These are phyloP conservation scores for Patella depressa DNA, from an alignment of 2,888 invertebrate genomes.

Conservation along the genomic window DNA sequence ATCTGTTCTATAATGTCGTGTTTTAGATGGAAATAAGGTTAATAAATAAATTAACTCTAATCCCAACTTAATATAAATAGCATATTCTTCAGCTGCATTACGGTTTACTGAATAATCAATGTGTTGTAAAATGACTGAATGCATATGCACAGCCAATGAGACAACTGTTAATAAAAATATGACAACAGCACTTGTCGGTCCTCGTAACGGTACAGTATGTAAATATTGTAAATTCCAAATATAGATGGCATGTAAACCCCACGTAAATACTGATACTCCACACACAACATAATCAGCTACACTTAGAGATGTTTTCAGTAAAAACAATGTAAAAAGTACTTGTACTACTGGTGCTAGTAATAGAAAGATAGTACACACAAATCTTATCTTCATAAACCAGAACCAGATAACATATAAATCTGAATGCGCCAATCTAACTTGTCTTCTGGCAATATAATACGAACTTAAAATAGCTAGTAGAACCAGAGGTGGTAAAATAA, in stretches of 20 bases:
- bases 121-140: constrained; percentile 75
- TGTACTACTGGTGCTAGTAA: constrained; percentile 80
- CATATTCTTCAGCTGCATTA: constrained; percentile 53
- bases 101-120: constrained; percentile 39
- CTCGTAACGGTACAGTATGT: constrained; percentile 74
- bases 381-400: constrained; percentile 50
- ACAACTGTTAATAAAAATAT: constrained; percentile 81
- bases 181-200: constrained; percentile 80
- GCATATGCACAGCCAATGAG: constrained; percentile 79
- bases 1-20: constrained; percentile 36
- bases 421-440: constrained; percentile 78
- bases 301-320: constrained; percentile 59
- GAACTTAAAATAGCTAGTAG: constrained; percentile 84
- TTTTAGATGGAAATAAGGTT: constrained; percentile 78
- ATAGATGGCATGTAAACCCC: constrained; percentile 87
- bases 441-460: constrained; percentile 83
- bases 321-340: constrained; percentile 71
- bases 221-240: constrained; percentile 77
- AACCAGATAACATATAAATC: constrained; percentile 74
- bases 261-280: constrained; percentile 81
- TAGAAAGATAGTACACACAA: constrained; percentile 76
- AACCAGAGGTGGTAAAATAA: constrained; percentile 81
- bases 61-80: constrained; percentile 49
- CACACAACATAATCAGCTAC: constrained; percentile 82
- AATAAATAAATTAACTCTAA: constrained; percentile 81